Base-by-base conservation (phyloP, 2,888 invertebrate species). In the Clitarchus hookeri region DNA sequence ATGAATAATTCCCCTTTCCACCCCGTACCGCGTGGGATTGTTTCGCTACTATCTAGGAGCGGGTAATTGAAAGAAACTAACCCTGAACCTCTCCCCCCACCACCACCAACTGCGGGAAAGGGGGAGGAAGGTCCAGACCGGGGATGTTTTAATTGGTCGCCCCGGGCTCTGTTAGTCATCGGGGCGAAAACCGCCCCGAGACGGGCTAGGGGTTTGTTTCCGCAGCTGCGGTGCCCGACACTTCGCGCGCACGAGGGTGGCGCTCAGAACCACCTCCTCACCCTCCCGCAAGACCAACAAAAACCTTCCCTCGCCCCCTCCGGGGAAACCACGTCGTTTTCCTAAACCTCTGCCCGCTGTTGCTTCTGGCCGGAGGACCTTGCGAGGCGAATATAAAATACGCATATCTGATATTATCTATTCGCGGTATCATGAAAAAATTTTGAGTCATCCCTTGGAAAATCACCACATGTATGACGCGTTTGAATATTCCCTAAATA, bases 111-210 rank as follows among this genome's bases (percentile, higher is more conserved):
- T 23, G 65, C 0, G 6, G 65, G 65, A 19, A 65, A 23, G 65
- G n/a, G 65, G 65, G 65, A 19, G 65, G 65, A 65, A 23, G 65
- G 23, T 11, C 19, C 23, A 8, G 11, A 65, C 23, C 65, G 65
- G 65, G 65, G 65, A 65, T 65, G 65, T 65, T 65, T 65, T 65
- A 65, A 65, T 65, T 65, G 65, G 65, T 65, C 65, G 65, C 65
- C 65, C 65, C 65, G 8, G 65, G 65, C 65, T 11, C 65, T n/a
- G 65, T 65, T 65, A 65, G 65, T 65, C 65, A 65, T 65, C 65
- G 65, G 48, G 48, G 12, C 48, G 48, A 48, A 36, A 36, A 36
- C 48, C 48, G 48, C 48, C 48, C 11, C 16, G 48, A 8, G 11
- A 13, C n/a, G 23, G n/a, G 65, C 65, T 11, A 65, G 65, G 65